Percentiles rank a stretch among this genome's conserved stretches.
These are phyloP conservation scores for Riptortus pedestris DNA, from an alignment of 1,140 invertebrate species.

Conservation along the genomic window DNA sequence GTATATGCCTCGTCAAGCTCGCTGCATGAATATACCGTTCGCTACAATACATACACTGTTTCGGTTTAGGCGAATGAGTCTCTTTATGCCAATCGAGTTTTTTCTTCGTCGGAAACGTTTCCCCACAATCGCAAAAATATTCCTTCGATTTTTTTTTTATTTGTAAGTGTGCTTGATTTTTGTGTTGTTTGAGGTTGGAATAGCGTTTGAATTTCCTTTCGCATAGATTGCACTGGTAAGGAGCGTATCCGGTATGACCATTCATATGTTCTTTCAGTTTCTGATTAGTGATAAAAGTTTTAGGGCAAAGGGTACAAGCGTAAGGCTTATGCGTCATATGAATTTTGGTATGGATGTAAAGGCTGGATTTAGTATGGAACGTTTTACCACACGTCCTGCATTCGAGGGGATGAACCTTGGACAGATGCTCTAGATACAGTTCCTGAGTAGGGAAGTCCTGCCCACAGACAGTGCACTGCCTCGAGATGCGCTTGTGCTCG, in stretches of 20 bases:
- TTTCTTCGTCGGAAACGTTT: conserved; percentile 65
- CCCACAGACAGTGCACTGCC: conserved; percentile 32
- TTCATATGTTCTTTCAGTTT: conserved; percentile 68
- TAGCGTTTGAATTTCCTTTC: conserved; percentile 71
- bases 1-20: conserved; percentile 70
- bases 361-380: conserved; percentile 40
- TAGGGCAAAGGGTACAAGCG: conserved; percentile 65
- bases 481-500: conserved; percentile 24
- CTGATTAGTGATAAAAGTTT: conserved; percentile 67
- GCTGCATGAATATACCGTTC: conserved; percentile 73
- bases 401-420: conserved; percentile 62
- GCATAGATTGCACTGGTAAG: conserved; percentile 69
- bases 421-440: conserved; percentile 32
- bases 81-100: conserved; percentile 76
- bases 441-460: conserved; percentile 30
- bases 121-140: conserved; percentile 69
- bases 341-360: conserved; percentile 62
- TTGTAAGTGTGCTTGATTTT: conserved; percentile 55
- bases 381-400: conserved; percentile 68
- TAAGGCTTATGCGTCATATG: conserved; percentile 67
- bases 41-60: conserved; percentile 69
- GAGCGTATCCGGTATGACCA: conserved; percentile 67
- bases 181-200: conserved; percentile 76
- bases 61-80: conserved; percentile 68
- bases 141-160: conserved; percentile 58